Base-by-base conservation (phyloP, 35 echinoderm and acorn worm species). In the Ophiothrix spiculata region DNA sequence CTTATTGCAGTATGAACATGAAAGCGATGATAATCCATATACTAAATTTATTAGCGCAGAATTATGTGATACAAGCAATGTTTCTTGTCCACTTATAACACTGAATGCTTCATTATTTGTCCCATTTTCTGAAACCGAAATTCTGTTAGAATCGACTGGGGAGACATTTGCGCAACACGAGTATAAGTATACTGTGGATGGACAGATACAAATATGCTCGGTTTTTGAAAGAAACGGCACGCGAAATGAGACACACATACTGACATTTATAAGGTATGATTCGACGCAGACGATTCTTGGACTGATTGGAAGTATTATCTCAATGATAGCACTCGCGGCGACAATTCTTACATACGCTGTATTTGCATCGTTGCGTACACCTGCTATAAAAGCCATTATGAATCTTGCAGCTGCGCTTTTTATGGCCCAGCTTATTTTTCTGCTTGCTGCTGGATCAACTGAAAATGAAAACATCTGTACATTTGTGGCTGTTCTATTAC, bases 141-240 rank as follows among this genome's bases (percentile, higher is more conserved):
- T 84, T 0, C 46, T 33, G 32, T 84, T 64, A 21, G 63, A 37
- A 33, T 56, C 45, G 25, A 84, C 81, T 35, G 81, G 81, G 13
- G 28, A 60, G 21, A 33, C 69, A 4, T 84, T 84, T 35, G 1
- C 46, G 4, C 32, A 42, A 36, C 1, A 33, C 6, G 81, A 84
- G 35, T 84, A 84, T 32, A 6, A 25, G 1, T 54, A 74, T 11
- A 35, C 42, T 21, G 8, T 25, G 39, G 81, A 84, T 36, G 81
- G 54, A 36, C 15, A 34, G 40, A 21, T 84, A 0, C 46, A 64
- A 37, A 56, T 84, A 37, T 84, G 81, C 56, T 63, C 81, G 1
- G 63, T 84, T 35, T 60, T 84, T 31, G 81, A 84, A 37, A 84
- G 33, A 19, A 84, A 84, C 21, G 81, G 81, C 15, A 17, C 81